phyloP scores from a whole-genome alignment of 2,888 invertebrate genomes.

The Chironomus tentans region DNA sequence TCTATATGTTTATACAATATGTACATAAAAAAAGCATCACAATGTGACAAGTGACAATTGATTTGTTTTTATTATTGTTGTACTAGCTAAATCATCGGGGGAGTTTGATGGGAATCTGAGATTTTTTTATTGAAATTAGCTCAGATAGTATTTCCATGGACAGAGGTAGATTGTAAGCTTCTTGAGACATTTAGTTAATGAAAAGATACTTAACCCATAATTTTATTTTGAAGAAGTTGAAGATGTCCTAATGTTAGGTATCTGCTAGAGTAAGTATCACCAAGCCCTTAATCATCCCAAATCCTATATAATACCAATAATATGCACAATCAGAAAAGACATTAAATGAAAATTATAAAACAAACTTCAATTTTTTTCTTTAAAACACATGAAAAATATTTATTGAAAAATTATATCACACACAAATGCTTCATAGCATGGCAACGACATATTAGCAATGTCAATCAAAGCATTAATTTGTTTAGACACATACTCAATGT shows the following conservation, averaged over 20 bases:
- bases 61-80: slow-evolving; percentile 12
- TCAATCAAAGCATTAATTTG: slow-evolving; percentile 26
- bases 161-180: too few relatives aligned
- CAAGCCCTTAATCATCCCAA: too few relatives aligned
- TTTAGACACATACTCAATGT: slow-evolving; percentile 14
- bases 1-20: background rate
- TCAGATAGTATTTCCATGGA: too few relatives aligned
- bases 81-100: too few relatives aligned
- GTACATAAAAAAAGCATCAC: background rate
- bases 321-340: background rate
- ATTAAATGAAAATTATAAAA: background rate
- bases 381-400: background rate
- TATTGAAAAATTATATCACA: background rate
- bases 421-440: background rate
- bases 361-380: background rate
- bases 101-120: background rate
- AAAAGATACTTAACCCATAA: too few relatives aligned
- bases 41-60: slow-evolving; percentile 22
- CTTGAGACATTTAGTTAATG: too few relatives aligned
- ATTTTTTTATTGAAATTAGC: background rate
- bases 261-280: too few relatives aligned
- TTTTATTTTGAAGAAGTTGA: too few relatives aligned
- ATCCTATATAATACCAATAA: too few relatives aligned
- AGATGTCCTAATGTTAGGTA: too few relatives aligned
- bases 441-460: background rate